phyloP scores from a whole-genome alignment of 2,113 vertebrate genomes.

The Syngnathus scovelli region DNA sequence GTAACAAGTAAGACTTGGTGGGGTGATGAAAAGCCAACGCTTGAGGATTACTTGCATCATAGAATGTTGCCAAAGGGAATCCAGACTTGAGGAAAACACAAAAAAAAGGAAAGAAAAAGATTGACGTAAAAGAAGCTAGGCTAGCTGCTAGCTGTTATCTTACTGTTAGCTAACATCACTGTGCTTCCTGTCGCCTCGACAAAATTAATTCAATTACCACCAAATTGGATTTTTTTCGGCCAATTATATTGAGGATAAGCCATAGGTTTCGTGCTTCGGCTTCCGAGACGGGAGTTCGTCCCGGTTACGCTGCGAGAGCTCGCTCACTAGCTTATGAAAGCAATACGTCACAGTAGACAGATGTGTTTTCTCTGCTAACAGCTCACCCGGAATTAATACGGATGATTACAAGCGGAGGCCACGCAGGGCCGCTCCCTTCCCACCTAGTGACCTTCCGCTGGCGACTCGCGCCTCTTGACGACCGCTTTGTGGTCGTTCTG shows the following conservation, averaged over 20 bases:
- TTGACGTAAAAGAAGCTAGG: too few species aligned
- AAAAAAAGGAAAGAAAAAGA: too few species aligned
- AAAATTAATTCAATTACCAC: constrained; percentile 73
- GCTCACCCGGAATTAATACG: constrained; percentile 56
- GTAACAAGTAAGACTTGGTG: not conserved
- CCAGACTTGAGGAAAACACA: too few species aligned
- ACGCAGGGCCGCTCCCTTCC: constrained; percentile 43
- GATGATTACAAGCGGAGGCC: constrained; percentile 59
- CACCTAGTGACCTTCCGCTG: constrained; percentile 43
- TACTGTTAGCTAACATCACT: too few species aligned
- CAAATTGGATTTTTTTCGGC: constrained; percentile 69
- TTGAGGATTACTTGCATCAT: not conserved
- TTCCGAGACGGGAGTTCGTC: constrained; percentile 35
- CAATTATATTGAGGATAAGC: constrained; percentile 60
- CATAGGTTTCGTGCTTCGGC: constrained; percentile 47
- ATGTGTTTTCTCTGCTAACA: constrained; percentile 55
- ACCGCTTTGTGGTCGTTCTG: constrained; percentile 28
- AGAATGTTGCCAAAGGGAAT: not conserved
- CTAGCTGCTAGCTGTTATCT: too few species aligned
- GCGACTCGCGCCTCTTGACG: constrained; percentile 26
- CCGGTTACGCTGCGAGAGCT: constrained; percentile 26
- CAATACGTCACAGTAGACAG: constrained; percentile 67
- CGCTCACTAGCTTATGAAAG: constrained; percentile 59
- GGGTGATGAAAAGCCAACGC: not conserved
- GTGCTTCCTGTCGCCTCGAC: constrained; percentile 39